A percentile compares a stretch with the other conserved stretches of the same genome.
These are phyloP conservation scores for Furcula furcula DNA, from an alignment of 2,888 invertebrate species.

Conservation along the genomic window DNA sequence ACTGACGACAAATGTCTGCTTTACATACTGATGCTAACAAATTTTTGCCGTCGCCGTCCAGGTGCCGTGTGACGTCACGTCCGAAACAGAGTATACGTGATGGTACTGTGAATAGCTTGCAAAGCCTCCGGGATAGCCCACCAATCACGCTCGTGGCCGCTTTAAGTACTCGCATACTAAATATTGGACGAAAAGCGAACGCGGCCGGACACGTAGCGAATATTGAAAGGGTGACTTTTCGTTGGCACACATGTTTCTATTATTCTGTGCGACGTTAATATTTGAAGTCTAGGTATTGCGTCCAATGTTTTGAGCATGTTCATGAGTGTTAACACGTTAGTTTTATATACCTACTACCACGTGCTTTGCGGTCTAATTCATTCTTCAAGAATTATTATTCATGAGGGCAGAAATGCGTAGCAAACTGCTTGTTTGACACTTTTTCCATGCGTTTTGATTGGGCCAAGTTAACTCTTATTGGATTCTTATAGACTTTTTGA, in stretches of 20 bases:
- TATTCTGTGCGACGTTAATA: not conserved
- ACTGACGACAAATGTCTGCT: constrained; percentile 23
- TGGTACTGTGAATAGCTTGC: constrained; percentile 44
- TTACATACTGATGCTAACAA: constrained; percentile 43
- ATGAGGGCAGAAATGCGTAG: no score
- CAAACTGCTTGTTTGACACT: no score
- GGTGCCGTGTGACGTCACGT: constrained; percentile 51
- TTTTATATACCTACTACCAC: no score
- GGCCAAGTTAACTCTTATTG: no score
- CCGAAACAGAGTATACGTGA: constrained; percentile 55
- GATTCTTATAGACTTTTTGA: no score
- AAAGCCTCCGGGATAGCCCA: constrained; percentile 41
- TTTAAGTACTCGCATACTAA: constrained; percentile 35
- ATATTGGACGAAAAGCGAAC: constrained; percentile 35
- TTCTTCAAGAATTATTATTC: no score
- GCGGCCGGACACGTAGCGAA: constrained; percentile 20
- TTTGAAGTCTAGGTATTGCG: not conserved
- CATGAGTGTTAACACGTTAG: no score
- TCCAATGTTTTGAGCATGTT: not conserved
- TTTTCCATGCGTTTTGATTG: no score
- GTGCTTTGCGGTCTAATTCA: no score
- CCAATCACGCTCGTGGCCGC: constrained; percentile 37
- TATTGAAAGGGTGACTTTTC: not conserved
- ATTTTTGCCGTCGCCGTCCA: constrained; percentile 15
- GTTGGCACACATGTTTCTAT: not conserved